phyloP scores from a whole-genome alignment of 1,140 invertebrate species.

The Wasmannia auropunctata region DNA sequence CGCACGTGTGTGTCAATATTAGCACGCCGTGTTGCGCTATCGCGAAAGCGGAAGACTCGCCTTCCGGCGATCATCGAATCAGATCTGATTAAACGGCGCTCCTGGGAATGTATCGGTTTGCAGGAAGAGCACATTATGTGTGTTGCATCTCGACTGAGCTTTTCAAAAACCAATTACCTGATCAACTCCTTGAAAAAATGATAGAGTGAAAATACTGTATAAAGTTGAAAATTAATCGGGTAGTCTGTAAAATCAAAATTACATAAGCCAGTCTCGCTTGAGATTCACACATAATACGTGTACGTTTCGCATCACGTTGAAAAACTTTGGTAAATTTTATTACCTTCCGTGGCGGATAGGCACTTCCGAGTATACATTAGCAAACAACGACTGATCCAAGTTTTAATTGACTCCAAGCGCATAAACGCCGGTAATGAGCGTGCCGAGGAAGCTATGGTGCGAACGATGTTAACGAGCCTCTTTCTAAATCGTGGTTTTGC shows the following conservation, averaged over 20 bases:
- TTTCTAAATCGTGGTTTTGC: neutral
- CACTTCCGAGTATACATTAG: neutral
- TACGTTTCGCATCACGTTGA: neutral
- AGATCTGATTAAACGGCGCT: neutral
- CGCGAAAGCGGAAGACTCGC: constrained; percentile 27
- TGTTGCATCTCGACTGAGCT: neutral
- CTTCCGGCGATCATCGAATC: neutral
- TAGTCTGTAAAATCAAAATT: neutral
- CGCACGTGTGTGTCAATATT: constrained; percentile 5
- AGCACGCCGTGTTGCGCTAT: neutral
- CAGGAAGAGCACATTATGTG: neutral
- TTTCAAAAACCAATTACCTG: neutral
- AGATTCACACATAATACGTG: too few species aligned
- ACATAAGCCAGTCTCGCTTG: neutral
- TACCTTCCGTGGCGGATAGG: neutral
- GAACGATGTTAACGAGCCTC: constrained; percentile 31
- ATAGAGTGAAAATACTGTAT: neutral
- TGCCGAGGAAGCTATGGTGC: neutral
- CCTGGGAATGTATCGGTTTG: neutral
- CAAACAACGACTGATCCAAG: neutral
- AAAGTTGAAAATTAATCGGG: too few species aligned
- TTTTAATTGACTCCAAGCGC: constrained; percentile 2
- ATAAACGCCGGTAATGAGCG: neutral
- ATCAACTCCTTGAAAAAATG: neutral
- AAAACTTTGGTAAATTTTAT: neutral